These are phyloP conservation scores for Bemisia tabaci DNA, from an alignment of 1,140 invertebrate species.

Conservation along the genomic window DNA sequence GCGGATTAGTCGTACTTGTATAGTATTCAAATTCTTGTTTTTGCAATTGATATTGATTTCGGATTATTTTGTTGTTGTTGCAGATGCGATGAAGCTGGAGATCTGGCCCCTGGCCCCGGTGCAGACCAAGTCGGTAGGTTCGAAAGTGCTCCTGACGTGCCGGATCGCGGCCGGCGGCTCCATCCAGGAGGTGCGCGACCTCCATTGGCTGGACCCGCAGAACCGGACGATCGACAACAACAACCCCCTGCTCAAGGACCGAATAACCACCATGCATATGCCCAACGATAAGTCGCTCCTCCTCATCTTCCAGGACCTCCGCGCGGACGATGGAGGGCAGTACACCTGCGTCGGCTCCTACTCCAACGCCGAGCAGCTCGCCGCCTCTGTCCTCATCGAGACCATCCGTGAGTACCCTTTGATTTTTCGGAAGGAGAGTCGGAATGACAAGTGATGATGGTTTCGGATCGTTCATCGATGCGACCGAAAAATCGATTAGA, in stretches of 20 bases:
- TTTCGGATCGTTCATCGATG: not conserved
- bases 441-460: slow-evolving; percentile 4
- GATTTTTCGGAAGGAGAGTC: not conserved
- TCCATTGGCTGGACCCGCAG: slow-evolving; percentile 55
- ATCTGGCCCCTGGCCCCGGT: slow-evolving; percentile 49
- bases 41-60: not conserved
- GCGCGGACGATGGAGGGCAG: slow-evolving; percentile 56
- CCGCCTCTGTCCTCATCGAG: slow-evolving; percentile 49
- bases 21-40: too few relatives aligned
- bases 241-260: slow-evolving; percentile 27
- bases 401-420: slow-evolving; percentile 48
- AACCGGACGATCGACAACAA: slow-evolving; percentile 41
- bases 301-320: slow-evolving; percentile 46
- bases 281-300: slow-evolving; percentile 46
- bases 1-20: too few relatives aligned
- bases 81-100: slow-evolving; percentile 31
- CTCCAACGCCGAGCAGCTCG: slow-evolving; percentile 46
- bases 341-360: slow-evolving; percentile 73
- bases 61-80: not conserved
- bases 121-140: slow-evolving; percentile 51
- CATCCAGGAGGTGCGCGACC: slow-evolving; percentile 41
- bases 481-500: not conserved
- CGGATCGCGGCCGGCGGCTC: slow-evolving; percentile 44
- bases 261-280: slow-evolving; percentile 50
- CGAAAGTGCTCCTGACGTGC: slow-evolving; percentile 53